Evolutionary conservation across 2,888 invertebrate genomes (phyloP).

Genomic region (Galerucella nymphaeae): DNA sequence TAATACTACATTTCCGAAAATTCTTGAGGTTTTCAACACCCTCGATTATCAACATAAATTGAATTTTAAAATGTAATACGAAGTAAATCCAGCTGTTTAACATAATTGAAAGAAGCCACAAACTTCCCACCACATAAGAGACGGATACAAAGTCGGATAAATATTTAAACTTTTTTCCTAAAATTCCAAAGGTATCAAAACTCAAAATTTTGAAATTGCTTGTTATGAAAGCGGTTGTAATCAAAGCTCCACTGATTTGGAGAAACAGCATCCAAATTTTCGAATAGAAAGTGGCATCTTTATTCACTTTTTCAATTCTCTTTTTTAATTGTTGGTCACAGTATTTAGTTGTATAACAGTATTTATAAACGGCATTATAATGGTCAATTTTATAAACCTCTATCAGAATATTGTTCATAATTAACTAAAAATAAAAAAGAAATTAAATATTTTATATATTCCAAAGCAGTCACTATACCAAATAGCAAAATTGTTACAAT

Average conservation of each 20-base stretch:
- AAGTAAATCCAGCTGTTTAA: background rate
- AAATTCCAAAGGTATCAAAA: background rate
- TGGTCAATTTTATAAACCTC: background rate
- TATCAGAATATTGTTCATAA: background rate
- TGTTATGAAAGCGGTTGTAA: background rate
- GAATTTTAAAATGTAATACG: background rate
- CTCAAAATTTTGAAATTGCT: background rate
- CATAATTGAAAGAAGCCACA: background rate
- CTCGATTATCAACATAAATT: background rate
- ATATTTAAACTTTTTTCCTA: background rate
- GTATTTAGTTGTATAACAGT: background rate
- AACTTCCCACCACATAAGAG: background rate
- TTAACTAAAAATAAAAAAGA: background rate
- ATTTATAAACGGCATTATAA: background rate
- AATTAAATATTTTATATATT: background rate
- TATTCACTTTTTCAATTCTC: background rate
- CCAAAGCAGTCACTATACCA: no score
- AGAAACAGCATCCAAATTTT: background rate
- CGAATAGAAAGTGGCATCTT: background rate
- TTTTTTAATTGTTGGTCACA: background rate
- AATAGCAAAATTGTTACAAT: no score
- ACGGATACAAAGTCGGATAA: background rate
- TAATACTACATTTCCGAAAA: background rate
- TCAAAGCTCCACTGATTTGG: background rate
- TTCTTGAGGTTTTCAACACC: background rate